A percentile compares a stretch with the other conserved stretches of the same genome.
These are phyloP conservation scores for Sinocyclocheilus maitianheensis DNA, from an alignment of 2,113 vertebrate species.

Conservation along the genomic window DNA sequence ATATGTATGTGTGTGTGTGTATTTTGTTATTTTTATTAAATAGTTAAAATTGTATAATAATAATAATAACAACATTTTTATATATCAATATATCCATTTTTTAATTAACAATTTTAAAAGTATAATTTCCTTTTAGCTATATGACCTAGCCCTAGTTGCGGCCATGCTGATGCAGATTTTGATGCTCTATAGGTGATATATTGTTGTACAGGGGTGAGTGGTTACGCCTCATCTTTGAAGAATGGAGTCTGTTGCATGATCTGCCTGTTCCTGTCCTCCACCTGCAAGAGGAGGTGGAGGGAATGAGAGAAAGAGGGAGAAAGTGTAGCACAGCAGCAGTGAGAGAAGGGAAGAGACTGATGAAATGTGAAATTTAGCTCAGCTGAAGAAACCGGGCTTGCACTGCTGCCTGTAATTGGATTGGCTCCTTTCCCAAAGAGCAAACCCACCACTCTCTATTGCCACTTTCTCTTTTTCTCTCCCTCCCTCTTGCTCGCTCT, in stretches of 20 bases:
- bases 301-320: not conserved
- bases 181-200: conserved; percentile 46
- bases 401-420: conserved; percentile 80
- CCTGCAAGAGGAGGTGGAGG: conserved; percentile 1
- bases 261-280: conserved; percentile 5
- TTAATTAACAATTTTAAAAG: not conserved
- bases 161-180: conserved; percentile 42
- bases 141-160: not conserved
- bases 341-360: conserved; percentile 62
- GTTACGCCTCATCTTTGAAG: too few species aligned
- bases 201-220: conserved; percentile 23
- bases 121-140: not conserved
- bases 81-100: not conserved
- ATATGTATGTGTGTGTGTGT: too few species aligned
- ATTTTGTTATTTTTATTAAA: too few species aligned
- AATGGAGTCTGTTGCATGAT: not conserved
- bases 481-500: conserved; percentile 50
- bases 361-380: conserved; percentile 77
- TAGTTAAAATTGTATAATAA: too few species aligned
- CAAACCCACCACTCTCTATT: conserved; percentile 43
- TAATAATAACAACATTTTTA: too few species aligned
- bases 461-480: conserved; percentile 53
- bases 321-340: conserved; percentile 38
- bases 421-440: conserved; percentile 81
- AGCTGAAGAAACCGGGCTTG: conserved; percentile 71